phyloP scores from a whole-genome alignment of 2,113 vertebrate species.

The Oceanites oceanicus region DNA sequence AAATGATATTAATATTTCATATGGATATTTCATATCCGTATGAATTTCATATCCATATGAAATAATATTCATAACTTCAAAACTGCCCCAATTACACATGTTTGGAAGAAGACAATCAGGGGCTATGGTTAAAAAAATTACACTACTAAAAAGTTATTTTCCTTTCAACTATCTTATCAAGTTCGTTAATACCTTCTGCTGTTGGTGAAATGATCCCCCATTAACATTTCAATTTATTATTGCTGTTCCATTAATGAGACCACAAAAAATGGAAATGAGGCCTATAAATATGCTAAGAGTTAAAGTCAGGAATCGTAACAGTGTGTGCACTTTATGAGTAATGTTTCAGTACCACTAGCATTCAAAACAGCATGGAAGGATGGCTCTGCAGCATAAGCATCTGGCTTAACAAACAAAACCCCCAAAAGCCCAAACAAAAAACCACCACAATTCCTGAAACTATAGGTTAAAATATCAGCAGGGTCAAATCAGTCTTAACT shows the following conservation, averaged over 20 bases:
- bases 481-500: background rate
- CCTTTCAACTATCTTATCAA: conserved; percentile 46
- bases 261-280: conserved; percentile 67
- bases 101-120: conserved; percentile 12
- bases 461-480: background rate
- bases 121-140: background rate
- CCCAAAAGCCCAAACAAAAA: background rate
- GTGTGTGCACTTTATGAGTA: background rate
- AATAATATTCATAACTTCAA: background rate
- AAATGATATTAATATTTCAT: background rate
- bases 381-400: background rate
- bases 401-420: background rate
- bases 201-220: conserved; percentile 54
- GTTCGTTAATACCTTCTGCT: conserved; percentile 56
- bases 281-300: conserved; percentile 65
- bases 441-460: background rate
- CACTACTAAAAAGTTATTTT: conserved; percentile 47
- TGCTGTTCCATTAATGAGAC: conserved; percentile 64
- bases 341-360: background rate
- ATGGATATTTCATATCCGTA: too few species aligned
- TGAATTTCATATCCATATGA: background rate
- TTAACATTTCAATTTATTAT: conserved; percentile 69
- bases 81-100: background rate
- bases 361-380: conserved; percentile 9
- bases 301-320: conserved; percentile 37